phyloP scores from a whole-genome alignment of 2,113 vertebrate species.

The Prunella fulvescens region DNA sequence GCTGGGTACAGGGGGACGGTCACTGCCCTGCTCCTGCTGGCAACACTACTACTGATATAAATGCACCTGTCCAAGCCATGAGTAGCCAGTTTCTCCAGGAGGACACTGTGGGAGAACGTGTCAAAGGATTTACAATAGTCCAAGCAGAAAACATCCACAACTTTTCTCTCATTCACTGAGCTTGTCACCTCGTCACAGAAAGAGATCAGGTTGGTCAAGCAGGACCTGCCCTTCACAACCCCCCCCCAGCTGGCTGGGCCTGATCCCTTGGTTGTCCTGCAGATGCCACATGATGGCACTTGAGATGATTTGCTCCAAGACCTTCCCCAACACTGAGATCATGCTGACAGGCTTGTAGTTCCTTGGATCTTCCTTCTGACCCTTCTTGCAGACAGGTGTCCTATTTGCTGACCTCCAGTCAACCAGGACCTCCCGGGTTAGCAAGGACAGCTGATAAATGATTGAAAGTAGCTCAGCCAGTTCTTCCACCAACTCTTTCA shows the following conservation, averaged over 20 bases:
- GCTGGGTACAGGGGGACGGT: rapidly evolving
- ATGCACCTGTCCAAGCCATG: background rate
- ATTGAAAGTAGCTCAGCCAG: background rate
- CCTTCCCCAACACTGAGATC: background rate
- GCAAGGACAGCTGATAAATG: background rate
- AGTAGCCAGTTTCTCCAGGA: background rate
- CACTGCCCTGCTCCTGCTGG: background rate
- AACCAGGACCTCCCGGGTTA: background rate
- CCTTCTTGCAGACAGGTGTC: background rate
- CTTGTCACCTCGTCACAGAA: background rate
- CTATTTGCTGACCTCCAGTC: background rate
- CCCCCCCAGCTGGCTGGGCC: background rate
- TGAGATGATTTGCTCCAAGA: background rate
- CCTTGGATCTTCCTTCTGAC: background rate
- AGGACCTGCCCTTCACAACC: background rate
- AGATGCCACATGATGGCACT: background rate
- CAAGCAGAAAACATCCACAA: background rate
- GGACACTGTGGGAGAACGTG: background rate
- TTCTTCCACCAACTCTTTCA: background rate
- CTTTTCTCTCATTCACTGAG: background rate
- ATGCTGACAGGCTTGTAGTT: background rate
- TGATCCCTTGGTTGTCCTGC: background rate
- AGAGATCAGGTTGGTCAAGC: background rate
- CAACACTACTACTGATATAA: background rate
- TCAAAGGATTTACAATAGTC: background rate